Evolutionary conservation across 1,140 invertebrate species (phyloP), one percentile per base, ranked within the genome.

Genomic region (Megalopta genalis): DNA sequence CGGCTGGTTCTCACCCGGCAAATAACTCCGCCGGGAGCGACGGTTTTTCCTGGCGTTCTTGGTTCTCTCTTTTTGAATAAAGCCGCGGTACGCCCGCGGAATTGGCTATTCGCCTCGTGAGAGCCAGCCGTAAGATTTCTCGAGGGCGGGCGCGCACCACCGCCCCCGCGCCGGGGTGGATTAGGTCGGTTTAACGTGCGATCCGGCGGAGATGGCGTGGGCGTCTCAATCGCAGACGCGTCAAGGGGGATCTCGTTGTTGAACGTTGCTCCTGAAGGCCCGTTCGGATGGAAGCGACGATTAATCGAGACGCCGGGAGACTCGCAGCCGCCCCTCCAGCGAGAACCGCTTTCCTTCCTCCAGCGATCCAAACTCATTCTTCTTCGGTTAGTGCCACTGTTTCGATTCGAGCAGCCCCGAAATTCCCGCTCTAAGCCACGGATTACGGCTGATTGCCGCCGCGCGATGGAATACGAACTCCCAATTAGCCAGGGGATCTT

Each of bases 181-280:
- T 86, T 83, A 86, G 74, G 81, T 77, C 52, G 77, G 70, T 86
- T 86, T 86, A 86, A 81, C 84, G 85, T 68, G 63, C 67, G 83
- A 85, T 84, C 65, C 67, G 52, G 32, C 72, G 64, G 23, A 25
- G 39, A 77, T 76, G 72, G 66, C 25, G 64, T 74, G 78, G 77
- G 74, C 81, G 69, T 83, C 84, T 83, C 85, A 83, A 86, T 86
- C 84, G 84, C 80, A 74, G 69, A 77, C 71, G 80, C 80, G 74
- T 86, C 85, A 77, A 86, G 80, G 64, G 84, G 75, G 67, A 74
- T 80, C 69, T 68, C 42, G 49, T 27, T 64, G 73, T 71, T 72
- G 80, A 80, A 65, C 74, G 70, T 82, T 85, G 83, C 76, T 79
- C 59, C 62, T 68, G 78, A 85, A 81, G 82, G 65, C n/a, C 54